Conservation (phyloP, 1,140 invertebrate genomes). For the Cherax destructor region DNA sequence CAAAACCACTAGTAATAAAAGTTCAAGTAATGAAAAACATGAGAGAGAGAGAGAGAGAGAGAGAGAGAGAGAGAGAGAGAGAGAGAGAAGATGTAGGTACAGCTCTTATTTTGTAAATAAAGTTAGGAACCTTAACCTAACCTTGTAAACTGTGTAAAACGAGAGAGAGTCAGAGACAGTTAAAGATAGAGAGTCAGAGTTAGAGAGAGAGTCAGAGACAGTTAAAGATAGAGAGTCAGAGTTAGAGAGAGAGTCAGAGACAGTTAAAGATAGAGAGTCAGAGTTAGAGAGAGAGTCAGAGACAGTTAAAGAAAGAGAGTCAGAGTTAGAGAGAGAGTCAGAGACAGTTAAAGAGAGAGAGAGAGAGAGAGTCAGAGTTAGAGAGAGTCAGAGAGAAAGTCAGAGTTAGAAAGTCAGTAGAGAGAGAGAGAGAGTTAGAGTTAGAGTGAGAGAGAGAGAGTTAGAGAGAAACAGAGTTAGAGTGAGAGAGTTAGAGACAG, state of each 20-base stretch:
- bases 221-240: neutral
- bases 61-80: too few relatives aligned
- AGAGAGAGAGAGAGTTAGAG: neutral
- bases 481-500: neutral
- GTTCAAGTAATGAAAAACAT: too few relatives aligned
- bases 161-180: too few relatives aligned
- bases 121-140: too few relatives aligned
- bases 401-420: neutral
- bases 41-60: too few relatives aligned
- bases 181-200: neutral
- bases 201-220: neutral
- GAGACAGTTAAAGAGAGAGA: neutral
- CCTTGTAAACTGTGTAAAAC: too few relatives aligned
- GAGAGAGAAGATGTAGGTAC: too few relatives aligned
- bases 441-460: neutral
- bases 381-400: too few relatives aligned
- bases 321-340: neutral
- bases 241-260: neutral
- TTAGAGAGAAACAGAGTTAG: too few relatives aligned
- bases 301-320: neutral
- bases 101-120: too few relatives aligned
- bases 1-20: too few relatives aligned
- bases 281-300: too few relatives aligned
- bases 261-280: neutral
- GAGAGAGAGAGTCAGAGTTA: neutral